Evolutionary conservation across 2,888 invertebrate species (phyloP).

Genomic region (Ceramica pisi): DNA sequence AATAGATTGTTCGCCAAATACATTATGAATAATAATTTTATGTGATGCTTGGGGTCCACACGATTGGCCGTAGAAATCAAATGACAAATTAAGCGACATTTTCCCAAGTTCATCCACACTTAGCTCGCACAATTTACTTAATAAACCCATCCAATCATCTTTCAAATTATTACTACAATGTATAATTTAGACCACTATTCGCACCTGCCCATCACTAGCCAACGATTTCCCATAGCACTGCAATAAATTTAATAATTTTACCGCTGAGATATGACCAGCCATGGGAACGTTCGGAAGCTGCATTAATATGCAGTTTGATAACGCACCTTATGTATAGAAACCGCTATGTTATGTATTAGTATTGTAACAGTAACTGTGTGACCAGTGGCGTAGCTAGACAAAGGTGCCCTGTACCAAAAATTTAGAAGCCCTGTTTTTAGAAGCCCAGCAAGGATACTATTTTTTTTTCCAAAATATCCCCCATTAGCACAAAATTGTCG

Average conservation of each 20-base stretch:
- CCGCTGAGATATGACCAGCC: conserved; percentile 54
- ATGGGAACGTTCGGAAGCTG: conserved; percentile 68
- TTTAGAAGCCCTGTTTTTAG: too few relatives aligned
- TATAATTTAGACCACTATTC: conserved; percentile 33
- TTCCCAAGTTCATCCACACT: neutral
- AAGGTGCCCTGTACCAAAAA: too few relatives aligned
- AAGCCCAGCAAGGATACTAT: too few relatives aligned
- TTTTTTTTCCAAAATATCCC: too few relatives aligned
- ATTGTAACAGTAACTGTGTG: conserved; percentile 31
- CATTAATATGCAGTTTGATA: conserved; percentile 68
- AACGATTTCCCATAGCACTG: conserved; percentile 45
- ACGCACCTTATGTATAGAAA: conserved; percentile 22
- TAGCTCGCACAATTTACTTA: conserved; percentile 8
- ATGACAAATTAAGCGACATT: neutral
- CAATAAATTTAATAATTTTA: conserved; percentile 69
- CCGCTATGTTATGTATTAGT: conserved; percentile 47
- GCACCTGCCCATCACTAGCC: conserved; percentile 54
- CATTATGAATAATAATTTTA: neutral
- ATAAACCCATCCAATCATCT: conserved; percentile 22
- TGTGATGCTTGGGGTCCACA: neutral
- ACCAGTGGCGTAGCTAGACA: neutral
- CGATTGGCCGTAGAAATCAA: neutral
- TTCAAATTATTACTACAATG: neutral
- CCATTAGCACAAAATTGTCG: too few relatives aligned
- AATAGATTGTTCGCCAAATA: neutral